These are phyloP conservation scores for Clamator glandarius DNA, from an alignment of 2,797 vertebrate genomes.

Conservation along the genomic window DNA sequence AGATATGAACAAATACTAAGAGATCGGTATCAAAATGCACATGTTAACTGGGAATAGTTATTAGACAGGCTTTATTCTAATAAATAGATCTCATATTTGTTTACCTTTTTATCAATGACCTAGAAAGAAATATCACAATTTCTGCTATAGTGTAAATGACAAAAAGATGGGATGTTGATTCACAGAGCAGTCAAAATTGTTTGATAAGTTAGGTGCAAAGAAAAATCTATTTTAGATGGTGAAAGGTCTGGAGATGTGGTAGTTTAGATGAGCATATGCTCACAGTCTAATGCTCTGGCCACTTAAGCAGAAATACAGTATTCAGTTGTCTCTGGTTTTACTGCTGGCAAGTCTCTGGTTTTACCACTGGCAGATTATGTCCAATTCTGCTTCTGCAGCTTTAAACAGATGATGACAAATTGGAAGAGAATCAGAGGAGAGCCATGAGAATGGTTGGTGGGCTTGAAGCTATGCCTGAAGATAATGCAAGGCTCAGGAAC, in stretches of 20 bases:
- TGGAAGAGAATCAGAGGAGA: slow-evolving; percentile 46
- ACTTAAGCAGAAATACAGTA: not conserved
- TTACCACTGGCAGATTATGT: not conserved
- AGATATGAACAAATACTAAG: not conserved
- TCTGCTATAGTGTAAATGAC: not conserved
- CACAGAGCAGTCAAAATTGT: not conserved
- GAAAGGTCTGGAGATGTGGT: not conserved
- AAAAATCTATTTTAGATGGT: not conserved
- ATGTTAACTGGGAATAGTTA: not conserved
- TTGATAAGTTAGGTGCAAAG: not conserved
- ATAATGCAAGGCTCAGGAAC: slow-evolving; percentile 8
- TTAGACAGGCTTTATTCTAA: not conserved
- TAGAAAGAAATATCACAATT: not conserved
- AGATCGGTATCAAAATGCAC: not conserved
- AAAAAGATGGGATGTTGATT: not conserved
- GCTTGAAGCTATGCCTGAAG: slow-evolving; percentile 28
- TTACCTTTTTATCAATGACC: not conserved
- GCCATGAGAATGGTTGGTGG: slow-evolving; percentile 8
- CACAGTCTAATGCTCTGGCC: not conserved
- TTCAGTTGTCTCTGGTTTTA: slow-evolving; percentile 22
- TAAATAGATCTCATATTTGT: not conserved
- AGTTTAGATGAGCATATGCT: not conserved
- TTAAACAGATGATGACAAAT: slow-evolving; percentile 52
- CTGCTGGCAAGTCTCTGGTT: slow-evolving; percentile 8
- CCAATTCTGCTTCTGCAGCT: slow-evolving; percentile 15